Evolutionary conservation across 2,888 invertebrate species (phyloP), one percentile per base, ranked within the genome.

Genomic region (Exephanes ischioxanthus): DNA sequence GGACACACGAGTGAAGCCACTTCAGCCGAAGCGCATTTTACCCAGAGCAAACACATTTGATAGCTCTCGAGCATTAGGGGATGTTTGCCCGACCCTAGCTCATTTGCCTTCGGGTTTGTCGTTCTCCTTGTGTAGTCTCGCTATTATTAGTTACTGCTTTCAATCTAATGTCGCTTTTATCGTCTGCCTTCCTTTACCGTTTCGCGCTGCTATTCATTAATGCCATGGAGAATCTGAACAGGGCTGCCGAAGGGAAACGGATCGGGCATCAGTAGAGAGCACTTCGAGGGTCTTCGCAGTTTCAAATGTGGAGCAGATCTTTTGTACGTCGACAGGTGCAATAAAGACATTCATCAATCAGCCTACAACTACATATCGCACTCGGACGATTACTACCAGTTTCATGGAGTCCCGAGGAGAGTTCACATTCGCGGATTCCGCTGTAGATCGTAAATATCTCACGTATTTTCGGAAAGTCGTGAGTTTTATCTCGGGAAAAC

Each of bases 11-110:
- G 37, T 63, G 67, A 67, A 68, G 48, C 79, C 67, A 82, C 89
- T 85, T 71, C 71, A 82, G 48, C 82, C 70, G 80, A 48, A 68
- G 58, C 58, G 53, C 80, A 67, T 87, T 80, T 80, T 83, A 80
- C 82, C 41, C 80, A 68, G 58, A 61, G 84, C 84, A 90, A 91
- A 91, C 88, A 91, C 88, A 88, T 85, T 67, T 80, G 72, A 87
- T 88, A 51, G 77, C 85, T 87, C 85, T 87, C 85, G 84, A 81
- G 87, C 90, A 90, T 91, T 89, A 87, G 85, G 67, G 86, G 76
- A 63, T 90, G 87, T 88, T 88, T 89, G 71, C 85, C 19, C 82
- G 45, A 30, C 22, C 51, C 71, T 58, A 48, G 63, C 61, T 76
- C 58, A 70, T 73, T 79, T 53, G 63, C 22, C 63, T 61, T 70